Evolutionary conservation across 2,113 vertebrate genomes (phyloP).

Genomic region (Hippocampus guttulatus): DNA sequence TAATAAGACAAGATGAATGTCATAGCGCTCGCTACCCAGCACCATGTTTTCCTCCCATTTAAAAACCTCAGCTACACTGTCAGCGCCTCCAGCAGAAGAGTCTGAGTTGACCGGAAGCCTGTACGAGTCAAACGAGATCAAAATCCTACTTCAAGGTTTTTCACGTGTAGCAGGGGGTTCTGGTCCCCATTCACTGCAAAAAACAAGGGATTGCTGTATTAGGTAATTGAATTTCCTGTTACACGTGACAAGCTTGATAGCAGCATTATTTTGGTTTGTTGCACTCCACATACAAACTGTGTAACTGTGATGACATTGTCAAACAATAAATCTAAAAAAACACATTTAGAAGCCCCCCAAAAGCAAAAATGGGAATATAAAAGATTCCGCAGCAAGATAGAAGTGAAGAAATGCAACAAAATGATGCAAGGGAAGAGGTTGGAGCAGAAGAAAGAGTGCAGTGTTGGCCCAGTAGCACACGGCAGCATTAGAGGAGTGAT

Average conservation of each 20-base stretch:
- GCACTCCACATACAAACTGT: conserved; percentile 1
- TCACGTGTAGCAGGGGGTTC: too few species aligned
- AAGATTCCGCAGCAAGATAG: neutral
- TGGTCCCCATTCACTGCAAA: too few species aligned
- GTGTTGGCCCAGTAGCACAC: conserved; percentile 17
- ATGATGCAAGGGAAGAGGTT: neutral
- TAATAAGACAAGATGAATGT: too few species aligned
- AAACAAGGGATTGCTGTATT: too few species aligned
- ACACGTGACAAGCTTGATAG: neutral
- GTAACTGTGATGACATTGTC: neutral
- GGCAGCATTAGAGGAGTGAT: conserved; percentile 28
- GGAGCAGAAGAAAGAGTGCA: conserved; percentile 10
- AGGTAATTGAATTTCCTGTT: neutral
- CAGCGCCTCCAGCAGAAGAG: too few species aligned
- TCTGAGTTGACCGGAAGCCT: too few species aligned
- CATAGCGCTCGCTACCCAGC: too few species aligned
- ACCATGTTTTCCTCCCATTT: too few species aligned
- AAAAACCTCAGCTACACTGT: too few species aligned
- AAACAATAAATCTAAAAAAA: neutral
- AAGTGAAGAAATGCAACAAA: conserved; percentile 1
- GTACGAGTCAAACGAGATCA: too few species aligned
- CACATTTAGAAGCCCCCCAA: neutral
- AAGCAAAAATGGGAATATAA: neutral
- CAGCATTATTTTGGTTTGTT: neutral
- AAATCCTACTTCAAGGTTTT: too few species aligned